Base-by-base conservation (phyloP, 2,888 invertebrate species). In the Dromius quadrimaculatus region DNA sequence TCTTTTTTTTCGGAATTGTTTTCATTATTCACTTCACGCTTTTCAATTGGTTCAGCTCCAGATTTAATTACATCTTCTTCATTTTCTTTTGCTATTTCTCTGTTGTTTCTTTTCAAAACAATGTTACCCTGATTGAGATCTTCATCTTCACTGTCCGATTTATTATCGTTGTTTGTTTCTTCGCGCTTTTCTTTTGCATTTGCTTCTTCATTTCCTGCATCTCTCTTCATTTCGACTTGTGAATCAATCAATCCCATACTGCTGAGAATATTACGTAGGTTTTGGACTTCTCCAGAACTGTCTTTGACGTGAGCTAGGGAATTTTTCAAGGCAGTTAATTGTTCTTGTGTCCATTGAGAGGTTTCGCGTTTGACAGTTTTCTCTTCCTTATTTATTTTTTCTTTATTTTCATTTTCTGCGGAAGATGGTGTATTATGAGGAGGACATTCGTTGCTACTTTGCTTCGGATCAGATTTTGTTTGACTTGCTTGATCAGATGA, bases 201-300 rank as follows among this genome's bases (percentile, higher is more conserved):
- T 9, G 9, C 9, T 5, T 13, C 11, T 50, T 9, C 5, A 41
- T 38, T 47, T 1, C 9, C 43, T 6, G 45, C 59, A 45, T 63
- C 69, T 2, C 64, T 63, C n/a, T 65, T 72, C 15, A 63, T 41
- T 15, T 13, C 19, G 3, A 43, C 17, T 43, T 45, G 41, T n/a
- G 73, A 72, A 22, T 73, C 72, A 6, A 76, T 71, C 65, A 75
- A 61, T 22, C 78, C 75, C 73, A 78, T 72, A 63, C 77, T 76
- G 34, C 63, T 72, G 57, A 77, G 74, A 15, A 77, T 74, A 9
- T 73, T 74, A 11, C 75, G 73, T 2, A 77, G 57, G 66, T 75
- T 75, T 9, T 75, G 74, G 57, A 77, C 74, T 59, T 74, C 74
- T n/a, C 72, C 75, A 0, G 75, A 71, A n/a, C 74, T 75, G 13